These are phyloP conservation scores for Cinclus mexicanus DNA, from an alignment of 2,113 vertebrate genomes.

Conservation along the genomic window DNA sequence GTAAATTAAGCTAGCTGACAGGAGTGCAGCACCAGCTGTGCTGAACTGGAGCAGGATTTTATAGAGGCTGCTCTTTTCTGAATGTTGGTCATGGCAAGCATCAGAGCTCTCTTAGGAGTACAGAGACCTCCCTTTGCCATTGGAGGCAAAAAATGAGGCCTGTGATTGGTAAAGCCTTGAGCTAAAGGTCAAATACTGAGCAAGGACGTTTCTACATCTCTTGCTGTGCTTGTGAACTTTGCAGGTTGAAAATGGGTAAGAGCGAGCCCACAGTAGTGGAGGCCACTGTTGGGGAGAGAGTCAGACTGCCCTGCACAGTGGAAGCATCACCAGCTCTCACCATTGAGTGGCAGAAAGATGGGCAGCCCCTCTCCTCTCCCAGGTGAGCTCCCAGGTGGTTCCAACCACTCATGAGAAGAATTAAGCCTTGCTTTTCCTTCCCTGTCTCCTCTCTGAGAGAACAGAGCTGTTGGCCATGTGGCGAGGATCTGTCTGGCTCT, in stretches of 20 bases:
- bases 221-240: neutral
- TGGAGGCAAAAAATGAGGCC: neutral
- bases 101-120: neutral
- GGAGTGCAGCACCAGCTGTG: neutral
- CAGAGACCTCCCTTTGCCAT: neutral
- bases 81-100: neutral
- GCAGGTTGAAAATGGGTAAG: slow-evolving; percentile 83
- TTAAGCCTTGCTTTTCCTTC: neutral
- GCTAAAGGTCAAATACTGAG: neutral
- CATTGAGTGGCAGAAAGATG: slow-evolving; percentile 87
- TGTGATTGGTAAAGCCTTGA: neutral
- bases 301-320: slow-evolving; percentile 78
- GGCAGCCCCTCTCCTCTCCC: slow-evolving; percentile 76
- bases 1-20: neutral
- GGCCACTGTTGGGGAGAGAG: slow-evolving; percentile 77
- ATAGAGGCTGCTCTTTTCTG: neutral
- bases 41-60: neutral
- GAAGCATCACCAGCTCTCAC: slow-evolving; percentile 71
- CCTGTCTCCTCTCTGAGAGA: neutral
- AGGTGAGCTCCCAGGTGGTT: slow-evolving; percentile 70
- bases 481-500: rapidly evolving
- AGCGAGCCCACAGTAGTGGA: slow-evolving; percentile 77
- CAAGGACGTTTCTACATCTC: neutral
- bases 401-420: neutral
- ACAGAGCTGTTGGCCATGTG: neutral